Evolutionary conservation across 2,113 vertebrate species (phyloP), one percentile per base, ranked within the genome.

Genomic region (Caretta caretta): DNA sequence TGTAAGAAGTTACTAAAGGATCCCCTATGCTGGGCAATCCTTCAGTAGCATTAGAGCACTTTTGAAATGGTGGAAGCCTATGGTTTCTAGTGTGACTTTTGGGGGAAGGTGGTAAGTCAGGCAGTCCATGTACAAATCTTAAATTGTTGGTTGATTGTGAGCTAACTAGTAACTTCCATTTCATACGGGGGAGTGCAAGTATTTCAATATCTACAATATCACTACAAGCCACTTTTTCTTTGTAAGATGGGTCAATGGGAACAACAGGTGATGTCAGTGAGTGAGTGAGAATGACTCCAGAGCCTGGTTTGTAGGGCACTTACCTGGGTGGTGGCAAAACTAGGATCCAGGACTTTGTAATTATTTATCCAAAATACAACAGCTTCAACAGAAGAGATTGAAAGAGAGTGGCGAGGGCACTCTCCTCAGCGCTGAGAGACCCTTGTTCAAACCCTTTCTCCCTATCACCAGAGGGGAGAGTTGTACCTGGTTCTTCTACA

Each of bases 1-100:
- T 90, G 65, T 6, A 93, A 81, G 42, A 93, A 81, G n/a, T 46
- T 53, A 80, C n/a, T 89, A 87, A 84, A 91, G 80, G 20, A 12
- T 91, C n/a, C 79, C 80, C 50, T 65, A 13, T 0, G 0, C 79
- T 3, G 42, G 8, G 31, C 22, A 6, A 20, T 90, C 50, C 38
- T 59, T 80, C 69, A 54, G 80, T 54, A 87, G 9, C 42, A 90
- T 87, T 84, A 69, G 88, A 81, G 54, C 69, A 13, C 35, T 57
- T 53, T 84, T 48, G 92, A 53, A 59, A 69, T 82, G 48, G 35
- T 13, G 86, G 31, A 93, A 69, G 24, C 9, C 1, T 6, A 8
- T 69, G 79, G 35, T 42, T 42, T 93, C 83, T 69, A 17, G 24
- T 48, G 14, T 54, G 84, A 46, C n/a, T 90, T 86, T 72, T 76